Percentiles rank a stretch among this genome's conserved stretches.
Conservation (phyloP, 2,797 vertebrate genomes). For the Anabas testudineus region DNA sequence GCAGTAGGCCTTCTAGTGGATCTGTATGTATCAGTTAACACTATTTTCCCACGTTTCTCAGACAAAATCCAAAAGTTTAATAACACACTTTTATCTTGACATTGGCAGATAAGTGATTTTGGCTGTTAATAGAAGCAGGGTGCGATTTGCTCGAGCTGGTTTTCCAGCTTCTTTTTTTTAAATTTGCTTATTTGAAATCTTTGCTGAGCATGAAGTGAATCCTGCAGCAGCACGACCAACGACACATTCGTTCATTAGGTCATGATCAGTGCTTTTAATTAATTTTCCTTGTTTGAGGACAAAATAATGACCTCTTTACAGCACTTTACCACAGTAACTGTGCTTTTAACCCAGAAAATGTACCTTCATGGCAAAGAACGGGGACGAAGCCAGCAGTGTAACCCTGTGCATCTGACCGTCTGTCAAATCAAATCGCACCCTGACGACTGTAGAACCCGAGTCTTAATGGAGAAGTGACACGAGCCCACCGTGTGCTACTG, state of each 20-base stretch:
- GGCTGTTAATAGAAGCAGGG: conserved; percentile 46
- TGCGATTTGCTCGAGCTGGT: conserved; percentile 42
- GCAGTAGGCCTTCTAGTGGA: conserved; percentile 45
- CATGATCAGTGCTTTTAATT: too few relatives aligned
- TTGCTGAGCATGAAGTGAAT: conserved; percentile 4
- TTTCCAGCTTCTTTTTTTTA: conserved; percentile 16
- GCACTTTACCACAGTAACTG: not conserved
- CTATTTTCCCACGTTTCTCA: conserved; percentile 58
- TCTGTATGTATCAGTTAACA: conserved; percentile 53
- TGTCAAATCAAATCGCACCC: conserved; percentile 51
- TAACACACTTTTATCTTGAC: too few relatives aligned
- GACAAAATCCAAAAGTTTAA: too few relatives aligned
- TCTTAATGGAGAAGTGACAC: conserved; percentile 79
- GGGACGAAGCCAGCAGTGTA: not conserved
- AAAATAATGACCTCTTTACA: not conserved
- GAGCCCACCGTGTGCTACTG: conserved; percentile 61
- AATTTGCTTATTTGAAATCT: not conserved
- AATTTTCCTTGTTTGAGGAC: not conserved
- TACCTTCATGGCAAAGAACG: not conserved
- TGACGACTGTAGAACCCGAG: conserved; percentile 58
- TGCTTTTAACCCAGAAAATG: not conserved
- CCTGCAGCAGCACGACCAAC: conserved; percentile 13
- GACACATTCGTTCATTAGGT: too few relatives aligned
- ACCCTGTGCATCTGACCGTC: conserved; percentile 12
- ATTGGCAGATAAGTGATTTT: conserved; percentile 31